phyloP scores from a whole-genome alignment of 2,888 invertebrate genomes.

The Sphinx pinastri region DNA sequence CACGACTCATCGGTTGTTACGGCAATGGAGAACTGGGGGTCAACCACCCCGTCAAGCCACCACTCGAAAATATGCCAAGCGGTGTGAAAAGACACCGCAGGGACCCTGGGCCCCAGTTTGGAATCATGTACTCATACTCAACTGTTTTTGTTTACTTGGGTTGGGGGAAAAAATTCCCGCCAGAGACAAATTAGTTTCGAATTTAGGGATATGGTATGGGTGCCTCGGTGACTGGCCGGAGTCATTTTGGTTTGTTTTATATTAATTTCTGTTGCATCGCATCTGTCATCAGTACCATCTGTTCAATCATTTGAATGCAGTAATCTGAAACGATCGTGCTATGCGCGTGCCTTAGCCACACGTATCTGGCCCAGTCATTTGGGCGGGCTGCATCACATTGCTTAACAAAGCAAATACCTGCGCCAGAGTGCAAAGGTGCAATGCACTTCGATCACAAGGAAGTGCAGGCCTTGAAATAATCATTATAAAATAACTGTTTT shows the following conservation, averaged over 20 bases:
- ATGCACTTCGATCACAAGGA: too few species aligned
- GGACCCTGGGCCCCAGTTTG: constrained; percentile 52
- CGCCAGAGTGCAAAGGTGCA: too few species aligned
- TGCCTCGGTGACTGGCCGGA: too few species aligned
- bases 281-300: neutral
- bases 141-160: constrained; percentile 76
- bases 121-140: constrained; percentile 72
- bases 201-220: too few species aligned
- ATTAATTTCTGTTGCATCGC: neutral
- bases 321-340: neutral
- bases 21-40: constrained; percentile 77
- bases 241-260: neutral
- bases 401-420: too few species aligned
- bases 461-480: too few species aligned
- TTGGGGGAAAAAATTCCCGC: constrained; percentile 66
- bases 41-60: constrained; percentile 56
- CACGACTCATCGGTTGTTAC: constrained; percentile 70
- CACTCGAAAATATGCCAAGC: constrained; percentile 33
- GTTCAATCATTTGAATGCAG: neutral
- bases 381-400: too few species aligned
- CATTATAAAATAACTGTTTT: too few species aligned
- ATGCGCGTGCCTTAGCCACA: too few species aligned
- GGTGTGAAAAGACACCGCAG: constrained; percentile 48
- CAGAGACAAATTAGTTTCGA: constrained; percentile 30
- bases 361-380: too few species aligned